Evolutionary conservation across 2,888 invertebrate genomes (phyloP), one percentile per base, ranked within the genome.

Genomic region (Tetheella fluctuosa): DNA sequence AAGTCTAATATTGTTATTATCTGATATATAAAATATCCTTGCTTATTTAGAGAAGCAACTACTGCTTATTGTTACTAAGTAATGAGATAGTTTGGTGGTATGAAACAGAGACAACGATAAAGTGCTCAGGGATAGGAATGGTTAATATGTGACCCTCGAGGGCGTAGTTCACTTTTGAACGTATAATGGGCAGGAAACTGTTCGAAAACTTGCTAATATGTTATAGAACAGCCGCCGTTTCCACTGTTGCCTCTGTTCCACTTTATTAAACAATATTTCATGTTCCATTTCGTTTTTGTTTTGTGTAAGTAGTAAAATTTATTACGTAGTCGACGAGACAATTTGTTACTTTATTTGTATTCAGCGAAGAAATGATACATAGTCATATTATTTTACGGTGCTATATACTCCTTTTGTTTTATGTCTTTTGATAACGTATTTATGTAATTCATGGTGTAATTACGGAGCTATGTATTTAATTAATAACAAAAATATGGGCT

Each of bases 161-260:
- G 61, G 67, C 62, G 58, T 62, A 56, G 64, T 69, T 69, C 64
- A 65, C 64, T 67, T 69, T 67, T 63, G 63, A 34, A 60, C 53
- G 63, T 65, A n/a, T n/a, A 67, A 69, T 66, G 60, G 62, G 59
- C 55, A 54, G 62, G 37, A 58, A 63, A 63, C 58, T 59, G 61
- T 58, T 57, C 17, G 20, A 23, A 57, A 65, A 65, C 62, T 64
- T 57, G 56, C 65, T 65, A 67, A 67, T 66, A 69, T 65, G 69
- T 67, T 69, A 61, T 54, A n/a, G 60, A 69, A 65, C 13, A 13
- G 37, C 48, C 48, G 48, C 48, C 20, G 0, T 17, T 48, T 48
- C 48, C 20, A 48, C 63, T 67, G 69, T 63, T 67, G 57, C 55
- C 55, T 48, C 25, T 54, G 57, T 55, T 57, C 20, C 15, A 17